Evolutionary conservation across 2,113 vertebrate species (phyloP).

Genomic region (Chaenogobius annularis): DNA sequence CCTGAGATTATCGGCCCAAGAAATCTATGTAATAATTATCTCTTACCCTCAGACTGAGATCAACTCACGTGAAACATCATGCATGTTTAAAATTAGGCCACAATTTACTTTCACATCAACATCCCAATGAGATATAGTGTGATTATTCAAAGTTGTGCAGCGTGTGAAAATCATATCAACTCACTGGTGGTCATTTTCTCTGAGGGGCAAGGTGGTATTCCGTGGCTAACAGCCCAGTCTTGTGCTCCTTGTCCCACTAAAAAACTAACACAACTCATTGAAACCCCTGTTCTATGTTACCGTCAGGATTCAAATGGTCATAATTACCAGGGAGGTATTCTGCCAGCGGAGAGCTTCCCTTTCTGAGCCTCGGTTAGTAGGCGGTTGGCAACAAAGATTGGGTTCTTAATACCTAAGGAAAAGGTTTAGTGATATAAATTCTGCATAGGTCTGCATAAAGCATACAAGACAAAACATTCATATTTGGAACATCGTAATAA

Average conservation of each 20-base stretch:
- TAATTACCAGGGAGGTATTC: slow-evolving; percentile 97
- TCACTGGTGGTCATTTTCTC: slow-evolving; percentile 98
- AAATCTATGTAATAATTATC: background rate
- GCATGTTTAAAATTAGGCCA: background rate
- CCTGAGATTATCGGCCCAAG: too few relatives aligned
- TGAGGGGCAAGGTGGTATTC: slow-evolving; percentile 91
- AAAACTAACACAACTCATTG: slow-evolving; percentile 81
- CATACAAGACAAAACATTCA: background rate
- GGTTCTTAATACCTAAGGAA: slow-evolving; percentile 92
- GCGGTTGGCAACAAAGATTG: slow-evolving; percentile 93
- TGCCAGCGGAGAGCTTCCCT: slow-evolving; percentile 96
- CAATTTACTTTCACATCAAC: background rate
- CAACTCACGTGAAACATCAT: background rate
- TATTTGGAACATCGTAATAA: background rate
- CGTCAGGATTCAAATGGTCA: slow-evolving; percentile 28
- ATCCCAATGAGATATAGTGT: too few relatives aligned
- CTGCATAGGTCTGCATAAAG: background rate
- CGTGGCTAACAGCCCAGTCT: slow-evolving; percentile 95
- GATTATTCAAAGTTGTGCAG: background rate
- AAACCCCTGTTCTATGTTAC: background rate
- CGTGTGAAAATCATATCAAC: slow-evolving; percentile 50
- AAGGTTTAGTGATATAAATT: slow-evolving; percentile 10
- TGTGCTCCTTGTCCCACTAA: slow-evolving; percentile 96
- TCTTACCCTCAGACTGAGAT: background rate
- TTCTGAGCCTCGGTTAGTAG: slow-evolving; percentile 96